Base-by-base conservation (phyloP, 2,888 invertebrate genomes). In the Callosobruchus maculatus region DNA sequence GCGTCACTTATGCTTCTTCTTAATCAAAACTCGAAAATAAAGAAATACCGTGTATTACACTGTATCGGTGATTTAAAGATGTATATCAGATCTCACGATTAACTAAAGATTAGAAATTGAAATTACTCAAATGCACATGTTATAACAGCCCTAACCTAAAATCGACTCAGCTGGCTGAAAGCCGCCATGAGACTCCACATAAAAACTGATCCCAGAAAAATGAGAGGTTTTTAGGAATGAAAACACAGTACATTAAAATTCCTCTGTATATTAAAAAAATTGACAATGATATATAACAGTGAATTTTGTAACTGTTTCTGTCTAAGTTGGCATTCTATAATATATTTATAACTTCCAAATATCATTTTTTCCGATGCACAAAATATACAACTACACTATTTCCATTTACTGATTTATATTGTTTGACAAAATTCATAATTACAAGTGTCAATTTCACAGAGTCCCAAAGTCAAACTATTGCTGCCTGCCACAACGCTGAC, bases 261-360 rank as follows among this genome's bases (percentile, higher is more conserved):
- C 85, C 82, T 85, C 83, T 86, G 85, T 86, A 86, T 87, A 86
- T 86, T 86, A 85, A 87, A 87, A 86, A 87, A 87, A 87, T 86
- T 86, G 86, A 86, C 86, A 85, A 86, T 86, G 78, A 84, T 84
- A 84, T 84, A 84, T 85, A 85, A 85, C 84, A 85, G 84, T 84
- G 84, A 85, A 83, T 85, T 84, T 49, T 49, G 49, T 49, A 84
- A 83, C 82, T 82, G 83, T 82, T 82, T 75, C 78, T 78, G 79
- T 79, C 49, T 49, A 49, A 13, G 79, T 86, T 86, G 86, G 85
- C 86, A 84, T 49, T 49, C 49, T 49, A 84, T 81, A 83, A 73
- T 76, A 74, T 82, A 82, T 83, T 22, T 18, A 49, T 82, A 82
- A 83, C 5, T 21, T 20, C 83, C 82, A 82, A 85, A 85, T 85